phyloP scores from a whole-genome alignment of 92 coral and sea anemone species.

The Hydrozoanthus gracilis region DNA sequence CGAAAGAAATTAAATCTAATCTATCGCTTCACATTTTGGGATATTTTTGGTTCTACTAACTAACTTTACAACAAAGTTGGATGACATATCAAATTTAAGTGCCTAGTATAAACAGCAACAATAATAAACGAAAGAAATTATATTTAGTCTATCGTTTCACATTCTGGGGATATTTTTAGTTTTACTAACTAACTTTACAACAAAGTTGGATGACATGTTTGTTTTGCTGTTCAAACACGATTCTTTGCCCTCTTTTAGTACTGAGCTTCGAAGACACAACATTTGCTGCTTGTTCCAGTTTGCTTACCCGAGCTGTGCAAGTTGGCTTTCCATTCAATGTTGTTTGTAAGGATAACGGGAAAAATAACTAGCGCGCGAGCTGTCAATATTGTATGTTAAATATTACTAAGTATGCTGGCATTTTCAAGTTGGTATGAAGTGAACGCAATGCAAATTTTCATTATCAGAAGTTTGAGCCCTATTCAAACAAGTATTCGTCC shows the following conservation, averaged over 20 bases:
- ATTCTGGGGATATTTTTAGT: not conserved
- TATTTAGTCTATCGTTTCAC: no score
- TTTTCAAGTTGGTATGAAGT: not conserved
- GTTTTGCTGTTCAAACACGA: conserved; percentile 13
- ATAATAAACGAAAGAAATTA: not conserved
- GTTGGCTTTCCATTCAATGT: not conserved
- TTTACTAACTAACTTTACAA: not conserved
- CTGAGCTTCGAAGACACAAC: not conserved
- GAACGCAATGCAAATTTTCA: conserved; percentile 29
- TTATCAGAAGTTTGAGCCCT: not conserved
- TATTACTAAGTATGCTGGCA: not conserved
- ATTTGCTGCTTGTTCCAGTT: no score
- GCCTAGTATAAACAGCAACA: not conserved
- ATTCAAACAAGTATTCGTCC: not conserved
- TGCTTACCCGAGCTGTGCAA: not conserved
- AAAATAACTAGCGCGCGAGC: not conserved
- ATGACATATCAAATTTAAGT: conserved; percentile 15
- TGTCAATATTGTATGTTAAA: not conserved
- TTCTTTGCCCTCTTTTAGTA: not conserved
- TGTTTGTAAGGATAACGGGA: not conserved
- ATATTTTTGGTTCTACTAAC: not conserved
- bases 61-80: not conserved
- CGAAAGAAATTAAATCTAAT: not conserved
- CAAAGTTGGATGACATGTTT: conserved; percentile 36
- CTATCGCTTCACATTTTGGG: no score